Conservation (phyloP, 2,113 vertebrate species). For the Nematolebias whitei region DNA sequence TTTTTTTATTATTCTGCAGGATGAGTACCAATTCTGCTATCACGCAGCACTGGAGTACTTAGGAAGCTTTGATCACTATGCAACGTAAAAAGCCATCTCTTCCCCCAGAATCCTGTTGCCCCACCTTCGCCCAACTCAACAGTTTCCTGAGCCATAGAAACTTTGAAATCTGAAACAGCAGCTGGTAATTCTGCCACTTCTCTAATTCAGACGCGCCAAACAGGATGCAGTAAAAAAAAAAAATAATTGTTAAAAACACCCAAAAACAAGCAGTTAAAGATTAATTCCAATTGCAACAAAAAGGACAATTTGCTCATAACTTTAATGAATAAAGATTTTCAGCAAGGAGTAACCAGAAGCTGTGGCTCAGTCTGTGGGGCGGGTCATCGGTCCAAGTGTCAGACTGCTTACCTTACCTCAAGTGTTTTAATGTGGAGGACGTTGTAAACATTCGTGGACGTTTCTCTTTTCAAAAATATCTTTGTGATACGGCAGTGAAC, state of each 20-base stretch:
- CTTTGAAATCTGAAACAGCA: slow-evolving; percentile 80
- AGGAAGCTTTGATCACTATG: slow-evolving; percentile 99
- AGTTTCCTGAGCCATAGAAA: slow-evolving; percentile 88
- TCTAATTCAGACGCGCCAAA: slow-evolving; percentile 41
- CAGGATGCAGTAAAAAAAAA: slow-evolving; percentile 57
- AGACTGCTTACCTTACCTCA: slow-evolving; percentile 86
- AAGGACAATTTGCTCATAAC: slow-evolving; percentile 49
- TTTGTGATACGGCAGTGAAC: slow-evolving; percentile 53
- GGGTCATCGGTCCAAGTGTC: slow-evolving; percentile 75
- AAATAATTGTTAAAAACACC: slow-evolving; percentile 38
- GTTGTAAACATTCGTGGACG: slow-evolving; percentile 75
- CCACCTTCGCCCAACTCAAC: slow-evolving; percentile 69
- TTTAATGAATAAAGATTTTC: slow-evolving; percentile 48
- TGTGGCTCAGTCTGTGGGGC: slow-evolving; percentile 75
- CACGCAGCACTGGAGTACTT: slow-evolving; percentile 97
- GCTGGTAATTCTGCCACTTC: slow-evolving; percentile 61
- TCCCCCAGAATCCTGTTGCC: slow-evolving; percentile 76
- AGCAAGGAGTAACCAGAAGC: slow-evolving; percentile 61
- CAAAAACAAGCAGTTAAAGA: slow-evolving; percentile 48
- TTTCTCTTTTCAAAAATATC: slow-evolving; percentile 74
- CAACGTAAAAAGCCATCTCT: slow-evolving; percentile 98
- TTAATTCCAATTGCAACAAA: slow-evolving; percentile 53
- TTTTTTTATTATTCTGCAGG: slow-evolving; percentile 76
- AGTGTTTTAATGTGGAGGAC: slow-evolving; percentile 84
- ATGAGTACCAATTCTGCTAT: slow-evolving; percentile 99